Evolutionary conservation across 2,113 vertebrate species (phyloP), one percentile per base, ranked within the genome.

Genomic region (Myocastor coypus): DNA sequence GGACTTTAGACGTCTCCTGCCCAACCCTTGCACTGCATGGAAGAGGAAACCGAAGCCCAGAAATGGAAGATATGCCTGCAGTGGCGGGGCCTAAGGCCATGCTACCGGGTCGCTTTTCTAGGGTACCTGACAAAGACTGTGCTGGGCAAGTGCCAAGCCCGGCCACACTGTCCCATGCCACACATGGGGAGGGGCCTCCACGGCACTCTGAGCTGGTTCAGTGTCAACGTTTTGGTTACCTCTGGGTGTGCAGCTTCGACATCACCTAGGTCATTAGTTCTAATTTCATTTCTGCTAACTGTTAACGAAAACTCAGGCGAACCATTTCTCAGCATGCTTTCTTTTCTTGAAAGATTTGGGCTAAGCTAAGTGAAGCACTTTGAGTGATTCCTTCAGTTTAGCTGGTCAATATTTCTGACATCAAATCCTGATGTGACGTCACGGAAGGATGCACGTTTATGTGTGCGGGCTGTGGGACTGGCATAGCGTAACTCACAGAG

Each of bases 161-260:
- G 4, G 34, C 71, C 63, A 37, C 7, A 11, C 0, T 0, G 7
- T 17, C 42, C 14, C 7, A 6, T 57, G 16, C 26, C 34, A 26
- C 26, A 1, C 50, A 52, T 2, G 12, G 16, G 20, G 24, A 40
- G 42, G 84, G 26, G 8, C 57, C 16, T 78, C 94, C 17, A 28
- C 91, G 84, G 71, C 32, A 32, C 52, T 95, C 50, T 85, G 17
- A 86, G n/a, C 50, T 63, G 13, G 40, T 71, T 95, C 34, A 24
- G 4, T 50, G 16, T 87, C 30, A 71, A 66, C 68, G 52, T 81
- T 75, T 90, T 87, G 46, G 30, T 86, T 78, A 22, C 2, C 1
- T 26, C 16, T 46, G 28, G 7, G 86, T 91, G 55, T 83, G 34
- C 55, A 37, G 77, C 82, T 13, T n/a, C 40, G 73, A 78, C 30